A percentile compares a stretch with the other conserved stretches of the same genome.
Conservation (phyloP, 2,797 vertebrate species). For the Oreonectes daqikongensis region DNA sequence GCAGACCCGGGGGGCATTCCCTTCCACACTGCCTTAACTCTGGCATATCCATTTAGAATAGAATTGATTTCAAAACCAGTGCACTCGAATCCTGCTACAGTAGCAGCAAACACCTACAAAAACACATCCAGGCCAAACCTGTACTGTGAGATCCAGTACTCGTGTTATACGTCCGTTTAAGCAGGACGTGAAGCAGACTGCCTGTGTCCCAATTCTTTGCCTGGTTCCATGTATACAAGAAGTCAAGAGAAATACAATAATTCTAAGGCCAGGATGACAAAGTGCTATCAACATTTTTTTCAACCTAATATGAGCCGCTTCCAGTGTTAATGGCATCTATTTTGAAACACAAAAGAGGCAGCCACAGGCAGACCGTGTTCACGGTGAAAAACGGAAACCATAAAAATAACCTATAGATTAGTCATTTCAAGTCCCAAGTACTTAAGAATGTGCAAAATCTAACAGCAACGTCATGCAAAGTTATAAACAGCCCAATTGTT, state of each 20-base stretch:
- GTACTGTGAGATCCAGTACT: slow-evolving; percentile 8
- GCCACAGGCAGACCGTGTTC: neutral
- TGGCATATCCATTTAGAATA: slow-evolving; percentile 70
- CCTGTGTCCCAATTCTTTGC: neutral
- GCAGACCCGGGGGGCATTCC: slow-evolving; percentile 65
- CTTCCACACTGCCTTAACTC: slow-evolving; percentile 69
- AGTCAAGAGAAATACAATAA: neutral
- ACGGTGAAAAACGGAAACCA: neutral
- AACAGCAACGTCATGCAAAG: slow-evolving; percentile 4
- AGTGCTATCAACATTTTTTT: neutral
- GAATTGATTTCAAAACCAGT: slow-evolving; percentile 82
- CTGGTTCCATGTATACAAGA: neutral
- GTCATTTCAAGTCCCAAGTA: neutral
- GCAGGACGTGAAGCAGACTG: slow-evolving; percentile 1
- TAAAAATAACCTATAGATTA: slow-evolving; percentile 11
- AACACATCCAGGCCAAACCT: slow-evolving; percentile 24
- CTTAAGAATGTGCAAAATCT: neutral
- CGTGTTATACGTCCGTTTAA: neutral
- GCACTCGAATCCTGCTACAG: slow-evolving; percentile 72
- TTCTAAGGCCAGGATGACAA: neutral
- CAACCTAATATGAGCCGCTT: neutral
- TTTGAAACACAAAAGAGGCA: slow-evolving; percentile 19
- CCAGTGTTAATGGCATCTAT: slow-evolving; percentile 6
- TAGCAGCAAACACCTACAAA: slow-evolving; percentile 75
- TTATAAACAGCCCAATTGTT: neutral